These are phyloP conservation scores for Zoanthus gigantus DNA, from an alignment of 92 coral and sea anemone genomes.

Conservation along the genomic window DNA sequence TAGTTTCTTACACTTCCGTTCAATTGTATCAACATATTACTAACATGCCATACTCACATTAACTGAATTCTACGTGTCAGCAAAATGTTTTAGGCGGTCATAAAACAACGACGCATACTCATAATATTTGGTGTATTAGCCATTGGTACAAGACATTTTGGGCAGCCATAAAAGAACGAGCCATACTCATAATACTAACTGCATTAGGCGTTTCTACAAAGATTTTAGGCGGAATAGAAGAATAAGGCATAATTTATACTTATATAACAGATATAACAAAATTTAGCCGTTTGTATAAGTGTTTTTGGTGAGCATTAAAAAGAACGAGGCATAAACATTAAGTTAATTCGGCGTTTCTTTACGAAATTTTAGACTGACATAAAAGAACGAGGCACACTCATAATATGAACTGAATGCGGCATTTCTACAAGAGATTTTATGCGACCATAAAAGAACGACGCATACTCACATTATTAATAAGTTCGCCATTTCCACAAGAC, in stretches of 20 bases:
- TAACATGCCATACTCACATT: neutral
- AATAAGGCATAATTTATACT: neutral
- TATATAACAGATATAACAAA: too few relatives aligned
- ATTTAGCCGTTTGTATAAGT: conserved; percentile 15
- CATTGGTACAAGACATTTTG: neutral
- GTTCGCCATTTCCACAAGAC: neutral
- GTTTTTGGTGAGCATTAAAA: conserved; percentile 12
- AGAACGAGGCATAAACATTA: conserved; percentile 24
- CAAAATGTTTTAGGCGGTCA: neutral
- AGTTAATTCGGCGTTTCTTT: neutral
- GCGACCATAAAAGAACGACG: too few relatives aligned
- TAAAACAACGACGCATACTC: neutral
- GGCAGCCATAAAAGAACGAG: neutral
- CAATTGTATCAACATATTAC: conserved; percentile 5
- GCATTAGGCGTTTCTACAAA: conserved; percentile 19
- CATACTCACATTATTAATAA: neutral
- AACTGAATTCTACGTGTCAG: conserved; percentile 5
- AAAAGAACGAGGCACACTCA: conserved; percentile 9
- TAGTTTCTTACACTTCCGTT: neutral
- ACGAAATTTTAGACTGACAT: neutral
- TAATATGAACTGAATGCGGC: neutral
- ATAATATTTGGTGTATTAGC: neutral
- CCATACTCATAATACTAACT: too few relatives aligned
- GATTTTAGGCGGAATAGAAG: conserved; percentile 17
- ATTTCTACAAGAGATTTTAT: too few relatives aligned